Percentiles rank a stretch among this genome's conserved stretches.
phyloP scores from a whole-genome alignment of 2,888 invertebrate species.

The Leptura quadrifasciata region DNA sequence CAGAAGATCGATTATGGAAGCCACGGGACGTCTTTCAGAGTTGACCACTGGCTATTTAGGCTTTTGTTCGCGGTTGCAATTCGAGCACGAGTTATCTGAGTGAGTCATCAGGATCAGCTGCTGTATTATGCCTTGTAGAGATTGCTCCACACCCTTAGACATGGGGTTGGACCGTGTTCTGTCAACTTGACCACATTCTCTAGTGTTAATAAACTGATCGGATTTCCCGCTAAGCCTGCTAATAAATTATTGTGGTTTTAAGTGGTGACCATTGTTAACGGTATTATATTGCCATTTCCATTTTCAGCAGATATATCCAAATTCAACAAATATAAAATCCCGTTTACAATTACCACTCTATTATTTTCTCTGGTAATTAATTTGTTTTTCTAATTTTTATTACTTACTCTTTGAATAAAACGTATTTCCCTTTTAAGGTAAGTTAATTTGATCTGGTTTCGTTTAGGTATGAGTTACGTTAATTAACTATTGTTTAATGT shows the following conservation, averaged over 20 bases:
- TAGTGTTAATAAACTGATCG: constrained; percentile 61
- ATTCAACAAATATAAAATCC: background rate
- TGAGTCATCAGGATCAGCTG: constrained; percentile 72
- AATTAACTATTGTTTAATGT: too few species aligned
- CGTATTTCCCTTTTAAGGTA: too few species aligned
- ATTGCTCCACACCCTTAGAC: constrained; percentile 35
- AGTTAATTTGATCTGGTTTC: too few species aligned
- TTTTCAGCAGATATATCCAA: background rate
- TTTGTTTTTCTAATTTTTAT: too few species aligned
- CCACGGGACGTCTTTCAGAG: constrained; percentile 71
- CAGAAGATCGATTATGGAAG: constrained; percentile 69
- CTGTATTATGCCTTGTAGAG: constrained; percentile 45
- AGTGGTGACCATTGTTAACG: constrained; percentile 55
- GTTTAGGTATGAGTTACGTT: too few species aligned
- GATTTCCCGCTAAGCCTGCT: constrained; percentile 55
- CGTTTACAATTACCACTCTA: too few species aligned
- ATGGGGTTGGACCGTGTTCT: constrained; percentile 43
- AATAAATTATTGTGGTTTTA: constrained; percentile 56
- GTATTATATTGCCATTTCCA: constrained; percentile 22
- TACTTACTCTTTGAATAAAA: too few species aligned
- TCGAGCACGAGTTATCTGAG: constrained; percentile 68
- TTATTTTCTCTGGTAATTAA: too few species aligned
- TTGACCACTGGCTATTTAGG: constrained; percentile 71
- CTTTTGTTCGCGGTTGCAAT: constrained; percentile 63
- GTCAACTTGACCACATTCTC: constrained; percentile 58